Evolutionary conservation across 2,888 invertebrate genomes (phyloP), one percentile per base, ranked within the genome.

Genomic region (Agriopis leucophaearia): DNA sequence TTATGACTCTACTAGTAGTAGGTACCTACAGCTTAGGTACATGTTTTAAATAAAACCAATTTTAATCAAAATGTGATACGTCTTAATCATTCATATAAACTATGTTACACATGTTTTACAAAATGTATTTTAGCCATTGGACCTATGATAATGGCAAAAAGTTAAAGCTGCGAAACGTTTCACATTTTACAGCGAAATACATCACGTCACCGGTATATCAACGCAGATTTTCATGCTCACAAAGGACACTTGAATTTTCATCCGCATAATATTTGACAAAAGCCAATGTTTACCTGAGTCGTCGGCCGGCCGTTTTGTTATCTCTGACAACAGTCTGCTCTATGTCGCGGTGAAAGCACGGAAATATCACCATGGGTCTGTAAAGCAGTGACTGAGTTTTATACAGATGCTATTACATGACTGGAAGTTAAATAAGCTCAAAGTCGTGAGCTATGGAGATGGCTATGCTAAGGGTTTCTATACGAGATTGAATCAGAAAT

Each of bases 221-320:
- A 48, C 58, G 50, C 58, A 77, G 68, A 73, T 73, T 70, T 64
- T 70, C 71, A 74, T 75, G 68, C 72, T 82, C 59, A 87, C 82
- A 85, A 85, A 85, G 85, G 86, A 85, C 83, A 81, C 84, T 85
- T 84, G 86, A 88, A 88, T 89, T 88, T 89, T 87, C 82, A 87
- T 88, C 83, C 84, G 82, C 84, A 87, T 86, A 88, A 89, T 89
- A 88, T 89, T 89, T 86, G 86, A 87, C 86, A 87, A 87, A 85
- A 68, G 85, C 83, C 83, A 83, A 87, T 89, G 86, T 91, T 89
- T 89, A 87, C 88, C 83, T 82, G 82, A 81, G 83, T 80, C 79
- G 83, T 78, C 79, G 80, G 83, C 74, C 82, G 84, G 80, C 79
- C 86, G 83, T 83, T 81, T 74, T 90, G 87, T 88, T 90, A 88